Percentiles rank a stretch among this genome's conserved stretches.
These are phyloP conservation scores for Dasypus novemcinctus DNA, from an alignment of 2,113 vertebrate genomes.

Conservation along the genomic window DNA sequence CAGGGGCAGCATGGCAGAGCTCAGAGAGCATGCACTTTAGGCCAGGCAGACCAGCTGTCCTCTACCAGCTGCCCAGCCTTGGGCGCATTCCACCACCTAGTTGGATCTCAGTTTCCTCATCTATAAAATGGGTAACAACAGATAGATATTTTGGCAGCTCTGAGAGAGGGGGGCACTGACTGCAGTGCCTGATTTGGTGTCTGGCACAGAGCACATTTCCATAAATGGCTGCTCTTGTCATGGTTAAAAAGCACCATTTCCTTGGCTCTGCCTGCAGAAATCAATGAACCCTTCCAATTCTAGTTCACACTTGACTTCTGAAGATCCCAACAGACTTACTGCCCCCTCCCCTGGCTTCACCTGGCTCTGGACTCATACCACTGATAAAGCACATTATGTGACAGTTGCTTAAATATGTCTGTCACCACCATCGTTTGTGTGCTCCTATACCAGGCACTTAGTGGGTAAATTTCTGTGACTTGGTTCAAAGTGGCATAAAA, in stretches of 20 bases:
- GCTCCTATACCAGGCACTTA: neutral
- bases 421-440: neutral
- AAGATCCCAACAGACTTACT: neutral
- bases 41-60: neutral
- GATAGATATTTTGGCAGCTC: neutral
- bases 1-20: neutral
- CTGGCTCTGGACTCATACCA: neutral
- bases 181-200: accelerated
- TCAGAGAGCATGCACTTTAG: neutral
- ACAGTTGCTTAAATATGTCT: neutral
- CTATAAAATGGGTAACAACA: neutral
- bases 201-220: neutral
- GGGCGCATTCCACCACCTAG: neutral
- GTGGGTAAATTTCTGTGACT: neutral
- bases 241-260: neutral
- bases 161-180: neutral
- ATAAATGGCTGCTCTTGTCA: neutral
- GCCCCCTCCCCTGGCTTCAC: neutral
- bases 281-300: neutral
- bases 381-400: too few species aligned
- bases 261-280: neutral
- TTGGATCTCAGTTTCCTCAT: neutral
- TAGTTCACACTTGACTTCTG: neutral
- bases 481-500: neutral
- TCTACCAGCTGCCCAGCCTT: neutral